Conservation (phyloP, 1,140 invertebrate genomes). For the Hestina assimilis region DNA sequence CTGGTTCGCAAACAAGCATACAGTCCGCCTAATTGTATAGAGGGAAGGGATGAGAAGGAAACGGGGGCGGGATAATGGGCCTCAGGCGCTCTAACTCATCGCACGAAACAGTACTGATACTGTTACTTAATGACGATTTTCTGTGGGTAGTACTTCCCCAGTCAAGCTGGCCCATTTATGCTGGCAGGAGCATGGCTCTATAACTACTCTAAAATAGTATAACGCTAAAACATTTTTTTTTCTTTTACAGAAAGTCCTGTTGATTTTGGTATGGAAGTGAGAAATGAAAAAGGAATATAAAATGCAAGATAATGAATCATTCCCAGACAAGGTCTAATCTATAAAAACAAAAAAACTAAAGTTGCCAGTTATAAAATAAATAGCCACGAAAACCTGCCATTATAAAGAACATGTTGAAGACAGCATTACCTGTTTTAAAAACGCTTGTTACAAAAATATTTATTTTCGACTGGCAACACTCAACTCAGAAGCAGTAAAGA, state of each 20-base stretch:
- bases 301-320: conserved; percentile 71
- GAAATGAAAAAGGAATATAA: conserved; percentile 51
- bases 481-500: conserved; percentile 51
- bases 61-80: too few relatives aligned
- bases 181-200: too few relatives aligned
- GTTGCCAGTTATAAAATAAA: conserved; percentile 46
- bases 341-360: conserved; percentile 36
- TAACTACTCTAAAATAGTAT: too few relatives aligned
- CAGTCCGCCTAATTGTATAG: too few relatives aligned
- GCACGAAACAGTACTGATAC: too few relatives aligned
- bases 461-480: conserved; percentile 44
- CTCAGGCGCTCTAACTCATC: too few relatives aligned
- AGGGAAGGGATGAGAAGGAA: too few relatives aligned
- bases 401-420: conserved; percentile 7
- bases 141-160: too few relatives aligned
- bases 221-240: not conserved
- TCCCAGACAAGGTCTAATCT: conserved; percentile 58
- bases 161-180: too few relatives aligned
- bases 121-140: too few relatives aligned
- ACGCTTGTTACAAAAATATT: conserved; percentile 8
- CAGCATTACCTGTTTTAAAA: conserved; percentile 13
- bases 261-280: conserved; percentile 53
- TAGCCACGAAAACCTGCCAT: conserved; percentile 24
- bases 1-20: too few relatives aligned
- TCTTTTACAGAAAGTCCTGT: conserved; percentile 53